Conservation (phyloP, 2,888 invertebrate species). For the Cyclophora albipunctata region DNA sequence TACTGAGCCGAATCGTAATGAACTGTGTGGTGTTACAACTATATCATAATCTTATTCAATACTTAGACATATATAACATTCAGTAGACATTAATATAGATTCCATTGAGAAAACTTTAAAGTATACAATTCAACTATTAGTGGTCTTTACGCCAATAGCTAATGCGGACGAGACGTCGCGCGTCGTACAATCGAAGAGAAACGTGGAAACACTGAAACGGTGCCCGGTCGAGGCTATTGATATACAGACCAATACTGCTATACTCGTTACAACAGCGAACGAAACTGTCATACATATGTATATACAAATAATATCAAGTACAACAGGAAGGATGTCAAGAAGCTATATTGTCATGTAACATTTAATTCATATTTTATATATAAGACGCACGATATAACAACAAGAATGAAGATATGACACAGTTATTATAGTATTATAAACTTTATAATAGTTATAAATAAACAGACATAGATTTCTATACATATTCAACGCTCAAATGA, state of each 20-base stretch:
- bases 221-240: conserved; percentile 31
- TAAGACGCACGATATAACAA: conserved; percentile 60
- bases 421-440: conserved; percentile 53
- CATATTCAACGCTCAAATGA: conserved; percentile 43
- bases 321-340: conserved; percentile 33
- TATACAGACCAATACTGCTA: conserved; percentile 37
- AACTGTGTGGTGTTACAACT: conserved; percentile 50
- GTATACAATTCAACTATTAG: conserved; percentile 39
- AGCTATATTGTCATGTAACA: conserved; percentile 71
- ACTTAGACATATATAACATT: conserved; percentile 74
- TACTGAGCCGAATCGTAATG: conserved; percentile 60
- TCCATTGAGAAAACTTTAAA: conserved; percentile 53
- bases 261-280: conserved; percentile 36
- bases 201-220: conserved; percentile 8
- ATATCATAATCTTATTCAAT: conserved; percentile 51
- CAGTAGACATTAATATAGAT: conserved; percentile 67
- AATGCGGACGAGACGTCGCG: conserved; percentile 3
- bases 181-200: conserved; percentile 4
- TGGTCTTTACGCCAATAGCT: conserved; percentile 45
- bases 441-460: conserved; percentile 27
- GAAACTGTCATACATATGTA: conserved; percentile 35
- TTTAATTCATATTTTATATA: conserved; percentile 43
- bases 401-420: conserved; percentile 66
- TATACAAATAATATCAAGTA: conserved; percentile 40
- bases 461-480: conserved; percentile 51